Conservation (phyloP, 1,140 invertebrate species). For the Rhopalosiphum padi region DNA sequence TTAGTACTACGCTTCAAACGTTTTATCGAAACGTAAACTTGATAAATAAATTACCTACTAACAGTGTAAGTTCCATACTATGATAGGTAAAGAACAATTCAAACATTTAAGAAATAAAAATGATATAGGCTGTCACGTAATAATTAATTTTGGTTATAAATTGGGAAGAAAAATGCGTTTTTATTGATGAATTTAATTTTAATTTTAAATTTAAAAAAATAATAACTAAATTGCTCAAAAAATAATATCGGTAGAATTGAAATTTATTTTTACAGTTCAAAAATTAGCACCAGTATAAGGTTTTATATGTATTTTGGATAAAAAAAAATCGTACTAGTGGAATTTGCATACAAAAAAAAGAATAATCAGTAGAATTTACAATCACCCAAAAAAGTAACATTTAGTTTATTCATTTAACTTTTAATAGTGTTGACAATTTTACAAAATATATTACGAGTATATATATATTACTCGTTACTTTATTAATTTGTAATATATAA, state of each 20-base stretch:
- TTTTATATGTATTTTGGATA: background rate
- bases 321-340: too few species aligned
- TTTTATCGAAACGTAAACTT: background rate
- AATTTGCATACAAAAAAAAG: too few species aligned
- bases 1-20: background rate
- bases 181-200: too few species aligned
- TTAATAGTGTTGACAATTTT: background rate
- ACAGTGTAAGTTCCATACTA: too few species aligned
- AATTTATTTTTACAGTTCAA: background rate
- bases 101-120: too few species aligned
- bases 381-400: background rate
- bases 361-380: background rate
- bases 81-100: background rate
- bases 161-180: background rate
- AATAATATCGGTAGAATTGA: background rate
- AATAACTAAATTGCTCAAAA: background rate
- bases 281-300: background rate
- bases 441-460: background rate
- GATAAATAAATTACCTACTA: background rate
- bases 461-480: background rate
- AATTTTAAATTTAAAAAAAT: background rate
- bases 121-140: too few species aligned
- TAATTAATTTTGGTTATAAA: too few species aligned
- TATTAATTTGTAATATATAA: background rate
- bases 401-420: background rate